These are phyloP conservation scores for Molorchus minor DNA, from an alignment of 2,888 invertebrate species.

Conservation along the genomic window DNA sequence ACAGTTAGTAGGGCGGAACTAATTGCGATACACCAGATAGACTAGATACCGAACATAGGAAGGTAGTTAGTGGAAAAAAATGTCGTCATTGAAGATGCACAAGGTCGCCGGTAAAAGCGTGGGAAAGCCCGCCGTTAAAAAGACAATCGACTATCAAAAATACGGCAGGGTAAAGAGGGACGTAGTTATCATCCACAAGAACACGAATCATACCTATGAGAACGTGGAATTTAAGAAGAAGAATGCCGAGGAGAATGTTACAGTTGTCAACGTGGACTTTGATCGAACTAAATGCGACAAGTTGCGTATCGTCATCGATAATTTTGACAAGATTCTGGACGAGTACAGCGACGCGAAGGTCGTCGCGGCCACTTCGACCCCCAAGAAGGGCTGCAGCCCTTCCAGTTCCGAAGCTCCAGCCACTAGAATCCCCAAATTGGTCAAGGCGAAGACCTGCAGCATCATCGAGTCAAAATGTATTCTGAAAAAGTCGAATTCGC, in stretches of 20 bases:
- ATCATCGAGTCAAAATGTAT: slow-evolving; percentile 76
- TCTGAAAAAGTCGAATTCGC: slow-evolving; percentile 68
- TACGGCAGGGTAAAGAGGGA: slow-evolving; percentile 33
- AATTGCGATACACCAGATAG: slow-evolving; percentile 24
- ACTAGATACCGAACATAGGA: slow-evolving; percentile 17
- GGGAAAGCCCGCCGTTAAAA: too few relatives aligned
- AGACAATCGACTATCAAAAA: too few relatives aligned
- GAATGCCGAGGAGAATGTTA: slow-evolving; percentile 64
- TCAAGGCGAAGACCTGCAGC: slow-evolving; percentile 77
- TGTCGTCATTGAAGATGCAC: slow-evolving; percentile 51
- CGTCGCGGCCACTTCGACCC: slow-evolving; percentile 34
- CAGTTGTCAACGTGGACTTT: slow-evolving; percentile 58
- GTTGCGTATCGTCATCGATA: slow-evolving; percentile 64
- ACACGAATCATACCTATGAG: slow-evolving; percentile 50
- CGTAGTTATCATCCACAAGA: slow-evolving; percentile 43
- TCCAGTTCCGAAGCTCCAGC: slow-evolving; percentile 34
- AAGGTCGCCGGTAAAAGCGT: slow-evolving; percentile 46
- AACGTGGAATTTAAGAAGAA: slow-evolving; percentile 44
- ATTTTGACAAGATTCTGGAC: slow-evolving; percentile 66
- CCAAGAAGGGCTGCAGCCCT: slow-evolving; percentile 29
- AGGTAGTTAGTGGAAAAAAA: too few relatives aligned
- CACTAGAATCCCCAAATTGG: slow-evolving; percentile 66
- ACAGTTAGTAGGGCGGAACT: slow-evolving; percentile 32
- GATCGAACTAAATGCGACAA: slow-evolving; percentile 51
- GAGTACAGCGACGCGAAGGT: slow-evolving; percentile 57